A percentile compares a stretch with the other conserved stretches of the same genome.
These are phyloP conservation scores for Notothenia rossii DNA, from an alignment of 2,113 vertebrate genomes.

Conservation along the genomic window DNA sequence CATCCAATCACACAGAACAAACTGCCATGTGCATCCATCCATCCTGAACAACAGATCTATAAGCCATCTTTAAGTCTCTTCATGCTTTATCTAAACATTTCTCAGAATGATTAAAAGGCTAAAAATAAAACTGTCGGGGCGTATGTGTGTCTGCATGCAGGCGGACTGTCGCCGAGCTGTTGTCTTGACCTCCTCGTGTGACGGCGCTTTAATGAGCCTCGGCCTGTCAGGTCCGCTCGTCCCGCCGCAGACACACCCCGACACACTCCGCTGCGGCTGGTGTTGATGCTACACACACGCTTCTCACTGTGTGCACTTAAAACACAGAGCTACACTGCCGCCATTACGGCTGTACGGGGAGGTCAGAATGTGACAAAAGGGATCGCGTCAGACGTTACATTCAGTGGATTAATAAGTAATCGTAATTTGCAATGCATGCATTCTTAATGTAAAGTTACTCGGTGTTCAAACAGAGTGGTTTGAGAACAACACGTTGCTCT, in stretches of 20 bases:
- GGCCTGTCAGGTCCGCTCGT: constrained; percentile 66
- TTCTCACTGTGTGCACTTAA: constrained; percentile 30
- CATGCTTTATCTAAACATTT: constrained; percentile 62
- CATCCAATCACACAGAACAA: constrained; percentile 26
- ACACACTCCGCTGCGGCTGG: constrained; percentile 45
- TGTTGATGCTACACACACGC: constrained; percentile 50
- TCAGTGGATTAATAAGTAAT: background rate
- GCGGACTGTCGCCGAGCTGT: constrained; percentile 40
- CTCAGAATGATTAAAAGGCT: constrained; percentile 65
- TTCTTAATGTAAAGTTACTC: background rate
- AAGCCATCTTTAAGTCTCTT: constrained; percentile 47
- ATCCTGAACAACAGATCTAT: constrained; percentile 35
- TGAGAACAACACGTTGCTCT: background rate
- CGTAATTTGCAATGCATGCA: background rate
- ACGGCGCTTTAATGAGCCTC: constrained; percentile 75
- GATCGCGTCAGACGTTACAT: background rate
- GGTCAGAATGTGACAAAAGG: background rate
- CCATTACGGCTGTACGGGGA: background rate
- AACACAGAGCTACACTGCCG: constrained; percentile 14
- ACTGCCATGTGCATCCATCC: constrained; percentile 17
- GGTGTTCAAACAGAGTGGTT: background rate
- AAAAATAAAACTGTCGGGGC: constrained; percentile 64
- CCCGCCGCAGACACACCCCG: constrained; percentile 51
- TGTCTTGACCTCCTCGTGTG: constrained; percentile 72
- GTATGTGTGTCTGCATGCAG: constrained; percentile 30